Evolutionary conservation across 2,888 invertebrate species (phyloP), one percentile per base, ranked within the genome.

Genomic region (Anaspis maculata): DNA sequence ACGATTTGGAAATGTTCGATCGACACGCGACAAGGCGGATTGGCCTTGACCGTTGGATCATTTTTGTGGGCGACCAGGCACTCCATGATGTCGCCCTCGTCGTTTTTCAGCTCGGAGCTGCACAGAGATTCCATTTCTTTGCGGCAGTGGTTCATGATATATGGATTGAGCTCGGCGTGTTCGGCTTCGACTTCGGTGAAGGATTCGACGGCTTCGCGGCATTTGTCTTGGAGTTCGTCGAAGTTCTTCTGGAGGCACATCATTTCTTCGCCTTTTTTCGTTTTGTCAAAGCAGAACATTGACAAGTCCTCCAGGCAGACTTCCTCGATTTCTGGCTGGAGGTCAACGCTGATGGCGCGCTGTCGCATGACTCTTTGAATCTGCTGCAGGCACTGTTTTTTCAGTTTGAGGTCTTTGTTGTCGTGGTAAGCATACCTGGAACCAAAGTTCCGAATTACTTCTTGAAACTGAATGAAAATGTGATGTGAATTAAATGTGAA

Each of bases 1-100:
- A 95, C 85, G 39, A 98, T 71, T 67, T 98, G 97, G 59, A 95
- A 94, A 69, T 98, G 97, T 67, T 97, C 96, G 29, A 98, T 84
- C 39, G 92, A 91, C 21, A 88, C 87, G 43, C 84, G 75, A 64
- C 97, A 97, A 63, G 92, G 90, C 40, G 68, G 69, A 57, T 84
- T 83, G 11, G 77, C 72, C 52, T 83, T 79, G 54, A 90, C 76
- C 53, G 84, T 79, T 3, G 82, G 77, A 51, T 89, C 83, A 62
- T 90, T 90, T 67, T 96, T 97, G 61, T 92, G 85, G 21, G 80
- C 71, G 36, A 96, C 87, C 30, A 98, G 72, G 65, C 97, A 98
- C 39, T 92, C 89, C 82, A 98, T 85, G 49, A 95, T 76, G 49
- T 92, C 89, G 35, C 88, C 88, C 56, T 86, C 83, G 52, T 87